Percentiles rank a stretch among this genome's conserved stretches.
phyloP scores from a whole-genome alignment of 2,888 invertebrate genomes.

The Drosophila prolongata region DNA sequence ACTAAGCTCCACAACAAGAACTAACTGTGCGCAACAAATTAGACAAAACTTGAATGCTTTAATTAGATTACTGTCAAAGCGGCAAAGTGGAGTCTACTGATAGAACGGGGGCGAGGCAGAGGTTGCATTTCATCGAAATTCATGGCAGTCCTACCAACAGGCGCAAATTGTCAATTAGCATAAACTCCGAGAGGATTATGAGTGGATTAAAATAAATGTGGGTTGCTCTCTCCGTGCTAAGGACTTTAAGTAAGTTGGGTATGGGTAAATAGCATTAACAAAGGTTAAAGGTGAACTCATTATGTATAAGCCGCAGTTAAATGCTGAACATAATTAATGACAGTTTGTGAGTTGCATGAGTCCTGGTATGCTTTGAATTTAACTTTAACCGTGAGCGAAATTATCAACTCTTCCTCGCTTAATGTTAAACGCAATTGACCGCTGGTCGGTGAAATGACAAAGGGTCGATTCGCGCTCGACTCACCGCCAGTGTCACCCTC shows the following conservation, averaged over 20 bases:
- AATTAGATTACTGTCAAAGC: constrained; percentile 53
- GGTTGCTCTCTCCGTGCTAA: constrained; percentile 4
- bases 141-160: constrained; percentile 4
- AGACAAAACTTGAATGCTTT: constrained; percentile 59
- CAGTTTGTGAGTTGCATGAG: constrained; percentile 11
- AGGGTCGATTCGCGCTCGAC: constrained; percentile 36
- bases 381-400: constrained; percentile 1
- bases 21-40: constrained; percentile 58
- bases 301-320: constrained; percentile 29
- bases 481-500: constrained; percentile 18
- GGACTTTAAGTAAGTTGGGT: not conserved
- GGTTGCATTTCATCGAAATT: constrained; percentile 39
- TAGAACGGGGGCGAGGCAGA: not conserved
- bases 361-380: constrained; percentile 2
- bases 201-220: constrained; percentile 51
- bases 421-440: constrained; percentile 47
- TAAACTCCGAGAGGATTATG: constrained; percentile 45
- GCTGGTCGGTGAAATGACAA: constrained; percentile 33
- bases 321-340: constrained; percentile 28
- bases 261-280: constrained; percentile 22
- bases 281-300: constrained; percentile 43
- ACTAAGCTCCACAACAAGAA: constrained; percentile 48
- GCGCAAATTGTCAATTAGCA: constrained; percentile 48
- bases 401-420: constrained; percentile 10
- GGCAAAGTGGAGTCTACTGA: not conserved